A percentile compares a stretch with the other conserved stretches of the same genome.
phyloP scores from a whole-genome alignment of 2,888 invertebrate genomes.

The Dermolepida albohirtum region DNA sequence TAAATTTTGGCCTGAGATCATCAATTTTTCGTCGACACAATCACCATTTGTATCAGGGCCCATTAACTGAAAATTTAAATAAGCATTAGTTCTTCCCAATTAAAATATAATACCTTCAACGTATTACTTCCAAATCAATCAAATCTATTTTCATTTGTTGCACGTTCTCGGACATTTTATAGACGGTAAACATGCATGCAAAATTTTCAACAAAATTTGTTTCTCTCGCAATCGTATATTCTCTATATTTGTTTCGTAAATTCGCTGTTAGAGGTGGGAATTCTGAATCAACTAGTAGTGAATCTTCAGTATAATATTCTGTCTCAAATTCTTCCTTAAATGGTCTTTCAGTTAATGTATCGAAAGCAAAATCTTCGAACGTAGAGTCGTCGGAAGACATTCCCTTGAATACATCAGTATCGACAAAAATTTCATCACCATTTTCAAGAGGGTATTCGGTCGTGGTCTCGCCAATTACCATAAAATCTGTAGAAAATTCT shows the following conservation, averaged over 20 bases:
- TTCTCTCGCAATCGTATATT: conserved; percentile 44
- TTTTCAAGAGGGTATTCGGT: conserved; percentile 2
- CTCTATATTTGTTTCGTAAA: conserved; percentile 51
- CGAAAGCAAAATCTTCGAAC: too few species aligned
- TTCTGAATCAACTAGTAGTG: neutral
- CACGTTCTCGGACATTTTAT: conserved; percentile 72
- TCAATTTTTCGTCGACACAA: conserved; percentile 77
- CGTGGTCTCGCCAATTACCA: neutral
- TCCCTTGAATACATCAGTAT: conserved; percentile 1
- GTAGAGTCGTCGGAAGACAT: neutral
- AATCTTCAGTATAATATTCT: neutral
- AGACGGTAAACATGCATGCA: conserved; percentile 74
- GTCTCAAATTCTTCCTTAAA: conserved; percentile 7
- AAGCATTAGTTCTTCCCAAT: neutral
- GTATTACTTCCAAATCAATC: conserved; percentile 74
- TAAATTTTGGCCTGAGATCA: conserved; percentile 77
- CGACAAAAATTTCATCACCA: conserved; percentile 10
- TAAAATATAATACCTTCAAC: neutral
- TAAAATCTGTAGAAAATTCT: neutral
- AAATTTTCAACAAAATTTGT: conserved; percentile 65
- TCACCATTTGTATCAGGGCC: conserved; percentile 74
- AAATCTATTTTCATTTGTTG: conserved; percentile 79
- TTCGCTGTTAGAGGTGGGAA: conserved; percentile 47
- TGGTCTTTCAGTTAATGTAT: conserved; percentile 16
- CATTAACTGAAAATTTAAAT: conserved; percentile 68